phyloP scores from a whole-genome alignment of 2,113 vertebrate genomes.

The Gila orcuttii region DNA sequence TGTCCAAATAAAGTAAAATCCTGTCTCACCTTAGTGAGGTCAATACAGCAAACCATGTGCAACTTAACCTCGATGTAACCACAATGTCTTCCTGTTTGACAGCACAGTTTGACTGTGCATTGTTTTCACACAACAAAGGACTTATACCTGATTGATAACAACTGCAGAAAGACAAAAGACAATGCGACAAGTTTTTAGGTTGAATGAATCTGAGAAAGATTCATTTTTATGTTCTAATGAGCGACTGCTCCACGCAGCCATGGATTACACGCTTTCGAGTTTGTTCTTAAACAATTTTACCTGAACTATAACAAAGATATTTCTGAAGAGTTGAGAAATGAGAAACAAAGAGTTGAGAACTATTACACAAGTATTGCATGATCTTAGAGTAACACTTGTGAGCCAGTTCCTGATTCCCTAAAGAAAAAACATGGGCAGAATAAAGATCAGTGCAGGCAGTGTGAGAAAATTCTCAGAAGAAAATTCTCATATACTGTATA shows the following conservation, averaged over 20 bases:
- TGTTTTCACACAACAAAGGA: conserved; percentile 7
- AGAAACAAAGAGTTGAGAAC: not conserved
- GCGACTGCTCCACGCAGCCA: too few relatives aligned
- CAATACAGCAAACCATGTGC: conserved; percentile 39
- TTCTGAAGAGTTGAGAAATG: not conserved
- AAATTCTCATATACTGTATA: not conserved
- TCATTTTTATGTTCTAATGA: not conserved
- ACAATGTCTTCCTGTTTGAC: conserved; percentile 54
- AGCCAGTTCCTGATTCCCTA: conserved; percentile 33
- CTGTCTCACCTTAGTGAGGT: conserved; percentile 43
- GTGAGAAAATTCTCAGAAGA: not conserved
- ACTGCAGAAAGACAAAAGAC: not conserved
- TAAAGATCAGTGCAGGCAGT: not conserved
- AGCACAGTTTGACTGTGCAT: conserved; percentile 6
- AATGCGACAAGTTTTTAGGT: not conserved
- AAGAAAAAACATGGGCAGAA: not conserved
- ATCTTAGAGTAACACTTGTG: not conserved
- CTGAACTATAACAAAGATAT: not conserved
- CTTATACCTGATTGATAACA: not conserved
- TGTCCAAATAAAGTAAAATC: conserved; percentile 50
- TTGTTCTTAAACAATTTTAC: not conserved
- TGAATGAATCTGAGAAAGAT: not conserved
- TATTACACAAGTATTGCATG: not conserved
- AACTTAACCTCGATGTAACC: conserved; percentile 25
- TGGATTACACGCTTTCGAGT: not conserved